These are phyloP conservation scores for Donacobius atricapilla DNA, from an alignment of 2,113 vertebrate genomes.

Conservation along the genomic window DNA sequence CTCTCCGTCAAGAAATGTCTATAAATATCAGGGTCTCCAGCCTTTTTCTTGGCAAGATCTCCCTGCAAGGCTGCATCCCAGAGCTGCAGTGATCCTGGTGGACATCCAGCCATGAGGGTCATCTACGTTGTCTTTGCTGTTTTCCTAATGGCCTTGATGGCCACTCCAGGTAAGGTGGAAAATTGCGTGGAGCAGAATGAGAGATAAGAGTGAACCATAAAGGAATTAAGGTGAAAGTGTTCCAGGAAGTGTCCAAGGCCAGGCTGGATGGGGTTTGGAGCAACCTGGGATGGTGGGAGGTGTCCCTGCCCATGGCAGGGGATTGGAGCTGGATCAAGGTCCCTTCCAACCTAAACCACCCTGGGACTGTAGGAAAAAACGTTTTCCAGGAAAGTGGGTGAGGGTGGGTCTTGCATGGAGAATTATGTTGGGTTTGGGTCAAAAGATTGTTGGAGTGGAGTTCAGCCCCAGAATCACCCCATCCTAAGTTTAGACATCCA, in stretches of 20 bases:
- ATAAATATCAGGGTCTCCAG: conserved; percentile 48
- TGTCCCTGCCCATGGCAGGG: not conserved
- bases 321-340: not conserved
- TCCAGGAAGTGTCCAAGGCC: not conserved
- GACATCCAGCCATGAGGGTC: conserved; percentile 31
- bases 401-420: not conserved
- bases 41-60: not conserved
- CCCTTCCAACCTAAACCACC: not conserved
- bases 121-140: conserved; percentile 51
- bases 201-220: not conserved
- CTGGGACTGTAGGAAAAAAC: not conserved
- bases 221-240: not conserved
- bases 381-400: not conserved
- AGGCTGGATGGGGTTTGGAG: fast-evolving
- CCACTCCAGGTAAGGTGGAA: conserved; percentile 46
- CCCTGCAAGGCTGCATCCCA: not conserved
- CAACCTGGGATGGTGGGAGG: not conserved
- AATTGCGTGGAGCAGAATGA: not conserved
- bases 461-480: not conserved
- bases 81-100: not conserved
- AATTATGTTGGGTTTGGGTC: not conserved
- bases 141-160: conserved; percentile 42
- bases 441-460: not conserved
- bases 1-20: not conserved
- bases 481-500: not conserved